Evolutionary conservation across 1,140 invertebrate genomes (phyloP), one percentile per base, ranked within the genome.

Genomic region (Diuraphis noxia): DNA sequence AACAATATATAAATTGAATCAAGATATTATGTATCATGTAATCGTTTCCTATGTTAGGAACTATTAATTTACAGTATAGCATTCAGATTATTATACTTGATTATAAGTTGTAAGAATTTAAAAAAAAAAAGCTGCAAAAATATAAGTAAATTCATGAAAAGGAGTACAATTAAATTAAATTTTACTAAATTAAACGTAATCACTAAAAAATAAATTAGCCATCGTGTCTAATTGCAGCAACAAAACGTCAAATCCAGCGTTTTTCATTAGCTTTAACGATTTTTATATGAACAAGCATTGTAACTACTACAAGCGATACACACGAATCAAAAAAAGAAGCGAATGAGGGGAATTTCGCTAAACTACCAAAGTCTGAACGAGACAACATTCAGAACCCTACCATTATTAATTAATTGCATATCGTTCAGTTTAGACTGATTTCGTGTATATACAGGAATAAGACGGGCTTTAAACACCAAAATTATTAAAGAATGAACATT

Each of bases 331-430:
- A 40, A 25, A 88, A 77, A 34, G 46, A 34, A 21, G 19, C 49
- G 43, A 91, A 81, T 46, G 72, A 91, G 10, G 88, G 87, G n/a
- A 30, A 38, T 91, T 91, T 91, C 52, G 89, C 77, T 77, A 81
- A 81, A 91, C 34, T 91, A 81, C 63, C 34, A 1, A 5, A 91
- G 89, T 63, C 89, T 91, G 89, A 91, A 91, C 89, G n/a, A 91
- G 89, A 91, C 88, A 90, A 91, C 63, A 46, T 17, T 43, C 88
- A 23, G 17, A 43, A 19, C 63, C 19, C 46, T 21, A 40, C 77
- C n/a, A 40, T 56, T 82, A 91, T 91, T 91, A 91, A 91, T 91
- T 79, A 82, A 23, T 41, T 49, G 25, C 19, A 21, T 49, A 36
- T 49, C 72, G 34, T 52, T 81, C 25, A 36, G 13, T 49, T 82